Evolutionary conservation across 2,888 invertebrate genomes (phyloP), one percentile per base, ranked within the genome.

Genomic region (Drosophila stalkeri): DNA sequence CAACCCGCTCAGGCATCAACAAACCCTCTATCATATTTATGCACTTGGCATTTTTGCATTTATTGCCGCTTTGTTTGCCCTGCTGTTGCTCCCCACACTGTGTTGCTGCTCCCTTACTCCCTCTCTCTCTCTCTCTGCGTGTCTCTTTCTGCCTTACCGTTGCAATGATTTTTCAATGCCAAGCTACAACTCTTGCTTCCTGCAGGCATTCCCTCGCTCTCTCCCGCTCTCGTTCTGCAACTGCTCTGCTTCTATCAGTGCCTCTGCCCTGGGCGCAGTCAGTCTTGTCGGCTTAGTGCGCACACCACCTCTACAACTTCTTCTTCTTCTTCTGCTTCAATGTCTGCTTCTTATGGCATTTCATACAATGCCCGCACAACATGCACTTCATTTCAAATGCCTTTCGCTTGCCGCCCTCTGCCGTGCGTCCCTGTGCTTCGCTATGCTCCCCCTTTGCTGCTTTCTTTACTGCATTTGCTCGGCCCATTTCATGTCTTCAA

Each of bases 311-410:
- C 55, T 20, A 41, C 57, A 6, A 14, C 57, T n/a, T 1, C 55
- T 11, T 14, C 31, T 20, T 31, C 49, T 14, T 7, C 12, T 33
- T 5, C 54, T 39, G 23, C 12, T 31, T 6, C 67, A 16, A 14
- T 51, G 14, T 12, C 27, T 47, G 37, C 59, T 47, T 46, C 49
- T 39, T 49, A 46, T 49, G 60, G 47, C 60, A 60, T 47, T 60
- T 39, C 49, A 41, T 18, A 77, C 84, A 79, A 86, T 75, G 60
- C 71, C 63, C 44, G 60, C 61, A 73, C 61, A 75, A 71, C 89
- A 86, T 87, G 87, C 87, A 84, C 85, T 86, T 89, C 85, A 86
- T 86, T 89, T 73, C 69, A 66, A 86, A 89, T 89, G 89, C 68
- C 72, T 82, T 78, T 77, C 74, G 75, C 69, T 73, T 57, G 52